Evolutionary conservation across 2,888 invertebrate genomes (phyloP).

Genomic region (Ctenicera cuprea): DNA sequence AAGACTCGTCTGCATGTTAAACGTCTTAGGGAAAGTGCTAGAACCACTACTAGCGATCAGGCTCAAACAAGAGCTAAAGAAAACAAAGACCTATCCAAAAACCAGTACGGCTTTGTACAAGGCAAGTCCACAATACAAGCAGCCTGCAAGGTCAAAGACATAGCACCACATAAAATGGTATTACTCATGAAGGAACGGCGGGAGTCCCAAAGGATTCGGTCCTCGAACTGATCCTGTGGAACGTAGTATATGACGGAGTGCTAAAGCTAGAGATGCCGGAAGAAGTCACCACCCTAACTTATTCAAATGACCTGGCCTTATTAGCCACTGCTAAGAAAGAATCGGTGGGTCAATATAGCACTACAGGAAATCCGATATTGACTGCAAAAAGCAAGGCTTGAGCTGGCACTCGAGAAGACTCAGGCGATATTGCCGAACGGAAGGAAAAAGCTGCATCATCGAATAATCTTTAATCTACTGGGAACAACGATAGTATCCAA

Average conservation of each 20-base stretch:
- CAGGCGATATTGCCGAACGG: not conserved
- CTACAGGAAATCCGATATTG: not conserved
- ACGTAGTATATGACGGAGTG: not conserved
- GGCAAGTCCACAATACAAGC: too few relatives aligned
- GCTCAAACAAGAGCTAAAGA: not conserved
- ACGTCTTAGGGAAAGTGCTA: too few relatives aligned
- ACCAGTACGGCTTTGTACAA: too few relatives aligned
- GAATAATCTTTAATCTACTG: too few relatives aligned
- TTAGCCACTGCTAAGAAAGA: not conserved
- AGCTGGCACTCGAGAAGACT: not conserved
- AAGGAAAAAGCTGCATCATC: not conserved
- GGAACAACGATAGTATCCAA: too few relatives aligned
- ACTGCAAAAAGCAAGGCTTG: not conserved
- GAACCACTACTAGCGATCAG: too few relatives aligned
- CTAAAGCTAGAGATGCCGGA: not conserved
- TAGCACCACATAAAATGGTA: too few relatives aligned
- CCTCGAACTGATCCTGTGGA: not conserved
- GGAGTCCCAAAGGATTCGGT: not conserved
- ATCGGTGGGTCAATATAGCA: too few relatives aligned
- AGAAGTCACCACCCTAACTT: not conserved
- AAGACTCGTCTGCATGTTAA: too few relatives aligned
- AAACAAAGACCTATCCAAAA: not conserved
- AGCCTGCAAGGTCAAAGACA: too few relatives aligned
- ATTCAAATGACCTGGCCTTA: not conserved
- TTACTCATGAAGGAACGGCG: not conserved